Percentiles rank a stretch among this genome's conserved stretches.
These are phyloP conservation scores for Spilosoma lubricipeda DNA, from an alignment of 2,888 invertebrate species.

Conservation along the genomic window DNA sequence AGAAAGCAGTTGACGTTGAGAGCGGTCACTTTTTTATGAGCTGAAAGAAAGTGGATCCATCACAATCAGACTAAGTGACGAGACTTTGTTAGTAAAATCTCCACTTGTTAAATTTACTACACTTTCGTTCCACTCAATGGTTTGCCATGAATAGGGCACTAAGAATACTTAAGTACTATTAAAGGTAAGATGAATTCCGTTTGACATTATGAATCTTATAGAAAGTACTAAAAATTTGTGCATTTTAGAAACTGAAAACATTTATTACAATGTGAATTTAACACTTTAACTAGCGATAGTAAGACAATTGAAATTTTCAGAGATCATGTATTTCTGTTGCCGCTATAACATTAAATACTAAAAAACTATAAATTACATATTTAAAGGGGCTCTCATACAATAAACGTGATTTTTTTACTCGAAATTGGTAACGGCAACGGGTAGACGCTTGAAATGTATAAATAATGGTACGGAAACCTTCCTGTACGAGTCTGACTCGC, in stretches of 20 bases:
- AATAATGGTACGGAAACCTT: no score
- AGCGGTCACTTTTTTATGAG: neutral
- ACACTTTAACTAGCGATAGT: no score
- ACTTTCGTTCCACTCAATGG: neutral
- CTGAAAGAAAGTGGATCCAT: neutral
- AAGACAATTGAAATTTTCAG: no score
- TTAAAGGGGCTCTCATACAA: no score
- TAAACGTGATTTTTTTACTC: no score
- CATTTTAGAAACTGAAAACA: neutral
- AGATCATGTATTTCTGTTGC: no score
- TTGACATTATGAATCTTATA: neutral
- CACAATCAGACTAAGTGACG: neutral
- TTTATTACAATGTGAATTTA: no score
- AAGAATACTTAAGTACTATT: neutral
- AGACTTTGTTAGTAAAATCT: neutral
- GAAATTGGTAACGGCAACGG: no score
- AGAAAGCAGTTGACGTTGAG: slow-evolving; percentile 1
- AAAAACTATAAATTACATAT: no score
- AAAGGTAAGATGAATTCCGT: neutral
- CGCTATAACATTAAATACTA: no score
- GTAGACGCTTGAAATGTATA: no score
- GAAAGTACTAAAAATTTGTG: neutral
- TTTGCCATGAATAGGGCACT: neutral
- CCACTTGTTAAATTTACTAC: neutral
- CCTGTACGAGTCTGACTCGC: no score